Base-by-base conservation (phyloP, 2,797 vertebrate species). In the Atherinosoma microstoma region DNA sequence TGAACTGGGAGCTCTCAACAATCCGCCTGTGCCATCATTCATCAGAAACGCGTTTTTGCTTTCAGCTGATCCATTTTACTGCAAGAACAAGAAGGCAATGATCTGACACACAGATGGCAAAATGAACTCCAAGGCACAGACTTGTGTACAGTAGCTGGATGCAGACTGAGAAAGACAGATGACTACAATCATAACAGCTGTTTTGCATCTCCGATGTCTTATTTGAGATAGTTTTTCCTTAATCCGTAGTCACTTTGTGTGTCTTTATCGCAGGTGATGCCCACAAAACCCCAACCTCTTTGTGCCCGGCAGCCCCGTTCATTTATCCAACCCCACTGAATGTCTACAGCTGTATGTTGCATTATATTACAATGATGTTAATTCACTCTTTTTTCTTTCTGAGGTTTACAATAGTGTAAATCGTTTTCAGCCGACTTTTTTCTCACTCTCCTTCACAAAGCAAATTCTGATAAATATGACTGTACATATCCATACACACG, bases 391-490 rank as follows among this genome's bases (percentile, higher is more conserved):
- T 49, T 68, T 64, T 40, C 4, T 66, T 12, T 49, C 61, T 56
- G 47, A 65, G 58, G 30, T 71, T 62, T 34, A 51, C 64, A 61
- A 53, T 35, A 10, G n/a, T 56, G 11, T 16, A 9, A 54, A 24
- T 54, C n/a, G 22, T 38, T 42, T 38, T 12, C 13, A 38, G 62
- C 68, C 24, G 51, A 38, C 64, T 61, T 35, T 53, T 77, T 35
- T 15, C 18, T n/a, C 59, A 30, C 9, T 67, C 70, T 59, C 13
- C 64, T 30, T 56, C 53, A 60, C 67, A 70, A 32, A 75, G 40
- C 53, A 22, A 72, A 12, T 53, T 57, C 57, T 64, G 40, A 77
- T 78, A 69, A 77, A 64, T 83, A 84, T 70, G 84, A 86, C 69
- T 92, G 29, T 18, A 75, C 47, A 62, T 34, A 49, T 73, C 45